Evolutionary conservation across 2,888 invertebrate genomes (phyloP), one percentile per base, ranked within the genome.

Genomic region (Hartigia nigra): DNA sequence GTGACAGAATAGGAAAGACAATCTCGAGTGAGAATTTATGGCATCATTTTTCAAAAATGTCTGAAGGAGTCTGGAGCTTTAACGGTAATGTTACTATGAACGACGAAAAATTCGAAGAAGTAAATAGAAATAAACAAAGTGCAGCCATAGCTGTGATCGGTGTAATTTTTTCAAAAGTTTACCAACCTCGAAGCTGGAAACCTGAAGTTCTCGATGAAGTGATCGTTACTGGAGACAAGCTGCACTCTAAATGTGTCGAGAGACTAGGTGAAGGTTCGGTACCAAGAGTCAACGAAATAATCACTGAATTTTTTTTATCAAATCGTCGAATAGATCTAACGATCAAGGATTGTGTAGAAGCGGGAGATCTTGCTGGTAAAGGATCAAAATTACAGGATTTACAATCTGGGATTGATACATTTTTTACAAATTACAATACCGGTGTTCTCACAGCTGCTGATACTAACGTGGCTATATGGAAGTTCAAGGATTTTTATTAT

Each of bases 341-440:
- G 4, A 80, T 91, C 34, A 86, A 85, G n/a, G 91, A 91, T 39
- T 90, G 91, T 75, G 88, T 90, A 1, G 79, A 90, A 76, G 86
- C 87, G 4, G 91, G 91, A 0, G 86, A 85, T 69, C 36, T 90
- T 9, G 77, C 36, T 0, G 85, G 85, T 4, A 82, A 82, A 69
- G 78, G 83, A 9, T 82, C 86, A 0, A 87, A 86, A 31, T 77
- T 90, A 11, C 87, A 87, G 31, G 80, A 86, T 79, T 79, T 91
- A 4, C 76, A 69, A 12, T 77, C 75, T 0, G 90, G 90, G 0
- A 76, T 91, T 0, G 79, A 83, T 1, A 84, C 81, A 1, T 91
- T 90, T 79, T 91, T 91, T 36, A 31, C 82, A 0, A 78, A 82
- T 4, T 85, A 83, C 74, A 77, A 69, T 5, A 84, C 87, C 32